A percentile compares a stretch with the other conserved stretches of the same genome.
Conservation (phyloP, 92 coral and sea anemone species). For the Anthopleura xanthogrammica region DNA sequence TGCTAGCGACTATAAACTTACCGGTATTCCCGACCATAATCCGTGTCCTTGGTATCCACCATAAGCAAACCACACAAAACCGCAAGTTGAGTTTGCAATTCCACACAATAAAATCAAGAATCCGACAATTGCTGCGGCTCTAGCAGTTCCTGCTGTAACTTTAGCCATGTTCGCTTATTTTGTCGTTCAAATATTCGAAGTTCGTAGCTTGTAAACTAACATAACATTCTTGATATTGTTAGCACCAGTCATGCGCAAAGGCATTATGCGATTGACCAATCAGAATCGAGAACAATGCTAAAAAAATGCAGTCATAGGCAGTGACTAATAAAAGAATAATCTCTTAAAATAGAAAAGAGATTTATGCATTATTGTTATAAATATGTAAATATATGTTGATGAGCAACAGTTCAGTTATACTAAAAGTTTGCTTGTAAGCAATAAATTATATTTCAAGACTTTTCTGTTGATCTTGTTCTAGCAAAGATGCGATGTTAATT, state of each 20-base stretch:
- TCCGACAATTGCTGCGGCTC: conserved; percentile 39
- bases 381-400: background rate
- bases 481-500: too few species aligned
- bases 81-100: conserved; percentile 35
- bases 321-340: conserved; percentile 21
- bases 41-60: conserved; percentile 49
- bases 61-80: conserved; percentile 41
- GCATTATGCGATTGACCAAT: conserved; percentile 17
- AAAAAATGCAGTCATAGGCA: conserved; percentile 21
- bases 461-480: too few species aligned
- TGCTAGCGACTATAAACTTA: conserved; percentile 14
- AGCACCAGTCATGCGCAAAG: conserved; percentile 26
- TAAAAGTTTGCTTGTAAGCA: too few species aligned
- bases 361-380: conserved; percentile 9
- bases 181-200: conserved; percentile 24
- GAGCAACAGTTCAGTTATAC: background rate
- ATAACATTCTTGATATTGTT: conserved; percentile 25
- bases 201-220: conserved; percentile 32
- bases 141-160: conserved; percentile 23
- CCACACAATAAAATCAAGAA: conserved; percentile 42
- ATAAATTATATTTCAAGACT: too few species aligned
- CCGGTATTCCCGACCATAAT: conserved; percentile 56
- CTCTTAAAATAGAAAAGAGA: background rate
- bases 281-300: conserved; percentile 2
- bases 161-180: conserved; percentile 35